These are phyloP conservation scores for Megaleporinus macrocephalus DNA, from an alignment of 2,113 vertebrate species.

Conservation along the genomic window DNA sequence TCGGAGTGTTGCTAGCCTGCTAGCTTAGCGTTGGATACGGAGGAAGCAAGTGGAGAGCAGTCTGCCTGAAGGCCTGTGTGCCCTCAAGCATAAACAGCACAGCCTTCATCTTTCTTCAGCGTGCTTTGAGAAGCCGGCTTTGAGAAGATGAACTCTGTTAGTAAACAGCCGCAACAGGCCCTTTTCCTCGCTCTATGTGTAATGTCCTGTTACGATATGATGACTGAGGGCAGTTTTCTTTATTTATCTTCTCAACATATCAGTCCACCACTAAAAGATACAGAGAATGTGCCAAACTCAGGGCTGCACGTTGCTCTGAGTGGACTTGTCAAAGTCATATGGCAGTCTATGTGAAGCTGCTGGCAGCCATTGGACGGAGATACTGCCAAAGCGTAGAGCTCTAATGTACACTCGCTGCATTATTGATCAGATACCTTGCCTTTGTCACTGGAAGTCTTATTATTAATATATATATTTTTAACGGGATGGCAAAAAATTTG, in stretches of 20 bases:
- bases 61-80: constrained; percentile 48
- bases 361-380: neutral
- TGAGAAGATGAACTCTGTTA: constrained; percentile 29
- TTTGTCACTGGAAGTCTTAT: constrained; percentile 68
- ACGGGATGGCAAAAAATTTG: constrained; percentile 12
- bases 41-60: constrained; percentile 11
- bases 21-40: constrained; percentile 4
- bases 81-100: constrained; percentile 44
- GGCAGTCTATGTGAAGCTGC: neutral
- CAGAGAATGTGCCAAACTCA: neutral
- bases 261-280: neutral
- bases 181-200: constrained; percentile 1
- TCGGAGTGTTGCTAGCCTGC: neutral
- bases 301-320: neutral
- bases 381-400: neutral
- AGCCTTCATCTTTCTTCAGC: constrained; percentile 13
- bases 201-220: neutral
- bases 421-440: constrained; percentile 76
- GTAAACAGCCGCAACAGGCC: constrained; percentile 14
- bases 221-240: neutral
- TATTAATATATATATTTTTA: neutral
- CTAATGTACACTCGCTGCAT: constrained; percentile 64
- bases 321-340: constrained; percentile 9
- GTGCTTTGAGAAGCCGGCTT: constrained; percentile 27
- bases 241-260: neutral